Base-by-base conservation (phyloP, 2,888 invertebrate genomes). In the Seira ritae region DNA sequence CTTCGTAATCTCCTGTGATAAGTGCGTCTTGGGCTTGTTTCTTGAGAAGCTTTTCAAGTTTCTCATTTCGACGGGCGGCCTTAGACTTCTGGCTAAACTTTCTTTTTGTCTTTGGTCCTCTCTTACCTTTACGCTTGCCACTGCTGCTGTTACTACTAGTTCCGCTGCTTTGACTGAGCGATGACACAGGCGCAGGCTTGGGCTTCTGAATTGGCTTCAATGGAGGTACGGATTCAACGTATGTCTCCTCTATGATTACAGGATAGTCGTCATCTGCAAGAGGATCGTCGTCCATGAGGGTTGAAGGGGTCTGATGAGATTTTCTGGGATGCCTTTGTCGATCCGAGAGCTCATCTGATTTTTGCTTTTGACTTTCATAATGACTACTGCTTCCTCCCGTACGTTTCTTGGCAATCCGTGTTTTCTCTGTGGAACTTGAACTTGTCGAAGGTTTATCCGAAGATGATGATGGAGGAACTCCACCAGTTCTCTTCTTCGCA, bases 401-500 rank as follows among this genome's bases (percentile, higher is more conserved):
- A n/a, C 79, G 79, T 67, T 79, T 79, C 15, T 65, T 65, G 12
- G 79, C 79, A 10, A 72, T 79, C n/a, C n/a, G n/a, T n/a, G n/a
- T n/a, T n/a, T n/a, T n/a, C n/a, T n/a, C n/a, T n/a, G n/a, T n/a
- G n/a, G n/a, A n/a, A n/a, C n/a, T n/a, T n/a, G n/a, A n/a, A n/a
- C n/a, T n/a, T n/a, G n/a, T n/a, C n/a, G n/a, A n/a, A n/a, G n/a
- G n/a, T n/a, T n/a, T n/a, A n/a, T n/a, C n/a, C n/a, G n/a, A n/a
- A n/a, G n/a, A n/a, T n/a, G n/a, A n/a, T n/a, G n/a, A n/a, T n/a
- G 66, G 75, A 10, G 37, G 50, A 3, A 72, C 0, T 15, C 83
- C 83, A 3, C 83, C 83, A 8, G 83, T 84, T 42, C 83, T 74
- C 67, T 84, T 84, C 68, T 84, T 84, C 10, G 83, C 83, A 2